Evolutionary conservation across 2,113 vertebrate species (phyloP).

Genomic region (Stegostoma tigrinum): DNA sequence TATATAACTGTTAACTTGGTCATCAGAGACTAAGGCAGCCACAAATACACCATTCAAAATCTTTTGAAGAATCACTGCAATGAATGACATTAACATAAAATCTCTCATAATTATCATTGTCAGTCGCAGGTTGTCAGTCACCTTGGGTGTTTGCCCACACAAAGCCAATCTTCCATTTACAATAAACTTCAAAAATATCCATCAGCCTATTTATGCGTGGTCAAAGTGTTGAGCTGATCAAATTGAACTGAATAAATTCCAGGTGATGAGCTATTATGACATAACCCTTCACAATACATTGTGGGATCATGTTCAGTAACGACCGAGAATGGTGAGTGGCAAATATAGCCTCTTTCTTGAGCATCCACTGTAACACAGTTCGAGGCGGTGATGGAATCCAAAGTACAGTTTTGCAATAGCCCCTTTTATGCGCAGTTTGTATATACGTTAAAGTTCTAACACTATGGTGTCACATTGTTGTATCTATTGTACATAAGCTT

Average conservation of each 20-base stretch:
- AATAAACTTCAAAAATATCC: background rate
- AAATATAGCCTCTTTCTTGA: too few species aligned
- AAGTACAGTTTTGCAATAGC: too few species aligned
- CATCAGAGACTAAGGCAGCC: background rate
- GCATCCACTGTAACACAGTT: too few species aligned
- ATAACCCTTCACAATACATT: background rate
- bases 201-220: background rate
- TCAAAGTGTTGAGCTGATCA: background rate
- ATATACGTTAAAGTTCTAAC: too few species aligned
- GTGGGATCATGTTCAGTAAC: too few species aligned
- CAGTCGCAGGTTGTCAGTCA: background rate
- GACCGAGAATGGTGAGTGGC: too few species aligned
- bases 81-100: background rate
- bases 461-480: too few species aligned
- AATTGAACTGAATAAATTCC: background rate
- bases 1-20: background rate
- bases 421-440: too few species aligned
- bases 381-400: too few species aligned
- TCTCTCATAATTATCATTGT: background rate
- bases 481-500: too few species aligned
- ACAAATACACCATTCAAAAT: background rate
- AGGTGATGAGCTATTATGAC: background rate
- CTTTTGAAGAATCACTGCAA: background rate
- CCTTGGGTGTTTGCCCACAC: background rate
- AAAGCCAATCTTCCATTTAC: background rate